A percentile compares a stretch with the other conserved stretches of the same genome.
These are phyloP conservation scores for Paracyprichromis sp. DNA, from an alignment of 2,113 vertebrate genomes.

Conservation along the genomic window DNA sequence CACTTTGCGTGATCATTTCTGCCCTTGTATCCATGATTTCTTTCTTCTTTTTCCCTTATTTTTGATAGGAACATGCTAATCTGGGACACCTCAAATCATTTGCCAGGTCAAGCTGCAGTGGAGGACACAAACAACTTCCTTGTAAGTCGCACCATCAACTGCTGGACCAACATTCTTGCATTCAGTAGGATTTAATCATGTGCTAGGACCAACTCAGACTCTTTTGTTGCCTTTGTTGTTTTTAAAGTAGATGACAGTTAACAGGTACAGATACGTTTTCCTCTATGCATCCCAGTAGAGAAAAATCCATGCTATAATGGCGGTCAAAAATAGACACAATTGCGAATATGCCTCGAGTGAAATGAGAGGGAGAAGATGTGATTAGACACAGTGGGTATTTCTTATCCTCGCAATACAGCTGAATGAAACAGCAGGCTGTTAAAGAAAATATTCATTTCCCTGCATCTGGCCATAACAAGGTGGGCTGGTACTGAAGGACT, in stretches of 20 bases:
- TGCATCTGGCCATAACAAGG: conserved; percentile 28
- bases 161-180: neutral
- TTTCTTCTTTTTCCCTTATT: neutral
- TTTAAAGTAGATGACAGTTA: neutral
- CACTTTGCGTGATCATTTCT: neutral
- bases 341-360: conserved; percentile 40
- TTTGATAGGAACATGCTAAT: neutral
- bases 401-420: conserved; percentile 48
- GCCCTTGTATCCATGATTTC: neutral
- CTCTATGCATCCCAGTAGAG: neutral
- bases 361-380: conserved; percentile 51
- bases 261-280: neutral
- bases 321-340: conserved; percentile 32
- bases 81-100: neutral
- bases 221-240: neutral
- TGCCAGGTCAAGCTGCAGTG: neutral
- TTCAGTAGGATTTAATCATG: neutral
- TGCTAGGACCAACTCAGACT: neutral
- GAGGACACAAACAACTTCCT: neutral
- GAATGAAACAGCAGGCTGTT: conserved; percentile 60
- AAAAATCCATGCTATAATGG: neutral
- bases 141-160: neutral
- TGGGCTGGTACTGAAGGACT: conserved; percentile 14
- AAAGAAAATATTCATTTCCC: conserved; percentile 38
- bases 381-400: conserved; percentile 54